Conservation (phyloP, 2,888 invertebrate species). For the Elegia similella region DNA sequence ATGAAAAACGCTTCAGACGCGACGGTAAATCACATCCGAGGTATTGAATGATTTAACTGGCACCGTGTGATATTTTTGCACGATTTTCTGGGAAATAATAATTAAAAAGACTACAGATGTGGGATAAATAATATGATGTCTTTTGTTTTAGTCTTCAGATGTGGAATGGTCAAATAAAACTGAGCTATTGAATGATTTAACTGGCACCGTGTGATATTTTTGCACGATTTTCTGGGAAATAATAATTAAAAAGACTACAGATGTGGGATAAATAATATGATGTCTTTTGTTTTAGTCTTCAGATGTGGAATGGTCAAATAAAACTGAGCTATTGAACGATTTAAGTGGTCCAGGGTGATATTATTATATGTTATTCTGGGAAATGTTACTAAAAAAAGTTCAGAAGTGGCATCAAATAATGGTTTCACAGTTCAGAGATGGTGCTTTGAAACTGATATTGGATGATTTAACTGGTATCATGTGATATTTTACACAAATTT, state of each 20-base stretch:
- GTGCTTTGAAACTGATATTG: no score
- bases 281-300: no score
- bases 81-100: background rate
- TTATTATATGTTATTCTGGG: background rate
- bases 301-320: background rate
- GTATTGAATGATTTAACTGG: constrained; percentile 4
- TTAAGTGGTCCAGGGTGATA: background rate
- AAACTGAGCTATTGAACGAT: constrained; percentile 4
- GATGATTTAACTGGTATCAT: background rate
- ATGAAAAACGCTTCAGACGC: constrained; percentile 1
- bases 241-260: background rate
- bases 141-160: no score
- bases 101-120: background rate
- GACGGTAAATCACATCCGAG: background rate
- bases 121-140: no score
- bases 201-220: background rate
- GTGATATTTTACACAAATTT: background rate
- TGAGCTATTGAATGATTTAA: constrained; percentile 6
- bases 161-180: background rate
- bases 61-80: background rate
- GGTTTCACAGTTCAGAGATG: no score
- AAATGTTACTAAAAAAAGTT: background rate
- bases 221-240: background rate
- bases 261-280: background rate
- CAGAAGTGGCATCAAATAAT: background rate